phyloP scores from a whole-genome alignment of 2,113 vertebrate genomes.

The Heterocephalus glaber region DNA sequence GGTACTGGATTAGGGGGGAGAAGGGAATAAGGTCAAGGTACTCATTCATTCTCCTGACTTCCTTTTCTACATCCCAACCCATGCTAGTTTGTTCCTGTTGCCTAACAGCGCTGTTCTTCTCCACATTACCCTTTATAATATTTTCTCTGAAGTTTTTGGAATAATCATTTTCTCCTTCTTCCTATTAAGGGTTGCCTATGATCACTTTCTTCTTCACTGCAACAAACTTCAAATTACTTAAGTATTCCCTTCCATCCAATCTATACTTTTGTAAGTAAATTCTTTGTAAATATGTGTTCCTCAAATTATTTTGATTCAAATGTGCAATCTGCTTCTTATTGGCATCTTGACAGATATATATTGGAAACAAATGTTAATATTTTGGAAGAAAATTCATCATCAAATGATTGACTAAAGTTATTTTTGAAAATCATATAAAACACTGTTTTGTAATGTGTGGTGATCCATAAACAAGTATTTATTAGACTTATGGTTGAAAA shows the following conservation, averaged over 20 bases:
- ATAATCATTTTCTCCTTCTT: not conserved
- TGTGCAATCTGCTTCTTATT: not conserved
- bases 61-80: not conserved
- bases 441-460: not conserved
- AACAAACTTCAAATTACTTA: not conserved
- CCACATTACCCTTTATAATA: not conserved
- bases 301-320: not conserved
- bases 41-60: not conserved
- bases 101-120: not conserved
- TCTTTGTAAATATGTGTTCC: not conserved
- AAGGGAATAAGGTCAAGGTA: too few relatives aligned
- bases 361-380: not conserved
- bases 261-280: not conserved
- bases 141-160: not conserved
- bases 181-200: not conserved
- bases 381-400: not conserved
- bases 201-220: not conserved
- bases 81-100: not conserved
- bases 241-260: not conserved
- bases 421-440: not conserved
- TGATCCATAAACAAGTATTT: not conserved
- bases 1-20: not conserved
- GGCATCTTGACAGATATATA: not conserved
- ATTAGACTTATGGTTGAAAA: not conserved
- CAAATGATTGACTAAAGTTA: not conserved